Percentiles rank a stretch among this genome's conserved stretches.
These are phyloP conservation scores for Drosophila kepulauana DNA, from an alignment of 1,140 invertebrate genomes.

Conservation along the genomic window DNA sequence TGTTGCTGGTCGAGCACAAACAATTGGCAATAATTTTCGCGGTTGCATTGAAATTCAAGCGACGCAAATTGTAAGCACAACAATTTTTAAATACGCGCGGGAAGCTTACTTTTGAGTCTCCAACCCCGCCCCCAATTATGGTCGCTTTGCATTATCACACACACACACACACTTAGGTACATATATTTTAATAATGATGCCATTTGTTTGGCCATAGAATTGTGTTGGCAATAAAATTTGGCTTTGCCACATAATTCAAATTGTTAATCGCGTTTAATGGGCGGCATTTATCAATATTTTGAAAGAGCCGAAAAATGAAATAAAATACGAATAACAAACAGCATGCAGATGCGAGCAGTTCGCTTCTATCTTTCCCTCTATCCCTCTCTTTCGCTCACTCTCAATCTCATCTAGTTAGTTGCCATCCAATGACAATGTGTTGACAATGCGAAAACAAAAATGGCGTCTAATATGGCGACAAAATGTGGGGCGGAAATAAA, in stretches of 20 bases:
- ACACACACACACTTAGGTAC: constrained; percentile 26
- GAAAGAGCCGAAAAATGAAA: constrained; percentile 13
- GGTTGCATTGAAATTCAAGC: constrained; percentile 76
- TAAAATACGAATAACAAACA: constrained; percentile 38
- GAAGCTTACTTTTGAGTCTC: constrained; percentile 26
- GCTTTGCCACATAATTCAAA: constrained; percentile 83
- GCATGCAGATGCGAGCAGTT: constrained; percentile 56
- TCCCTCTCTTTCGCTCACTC: background rate
- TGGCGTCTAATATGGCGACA: constrained; percentile 70
- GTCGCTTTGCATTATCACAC: constrained; percentile 56
- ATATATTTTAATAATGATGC: constrained; percentile 80
- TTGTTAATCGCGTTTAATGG: constrained; percentile 83
- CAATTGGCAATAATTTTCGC: constrained; percentile 81
- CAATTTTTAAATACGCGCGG: constrained; percentile 51
- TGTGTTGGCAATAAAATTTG: constrained; percentile 81
- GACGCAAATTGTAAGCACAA: constrained; percentile 69
- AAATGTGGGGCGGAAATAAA: constrained; percentile 71
- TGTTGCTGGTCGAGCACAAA: constrained; percentile 54
- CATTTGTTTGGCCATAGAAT: constrained; percentile 82
- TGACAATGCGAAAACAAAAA: constrained; percentile 78
- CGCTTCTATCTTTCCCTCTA: background rate
- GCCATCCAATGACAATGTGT: constrained; percentile 56
- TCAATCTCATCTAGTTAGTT: constrained; percentile 20
- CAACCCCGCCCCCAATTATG: constrained; percentile 58
- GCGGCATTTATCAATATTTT: constrained; percentile 82